Base-by-base conservation (phyloP, 2,113 vertebrate species). In the Lamprologus ornatipinnis region DNA sequence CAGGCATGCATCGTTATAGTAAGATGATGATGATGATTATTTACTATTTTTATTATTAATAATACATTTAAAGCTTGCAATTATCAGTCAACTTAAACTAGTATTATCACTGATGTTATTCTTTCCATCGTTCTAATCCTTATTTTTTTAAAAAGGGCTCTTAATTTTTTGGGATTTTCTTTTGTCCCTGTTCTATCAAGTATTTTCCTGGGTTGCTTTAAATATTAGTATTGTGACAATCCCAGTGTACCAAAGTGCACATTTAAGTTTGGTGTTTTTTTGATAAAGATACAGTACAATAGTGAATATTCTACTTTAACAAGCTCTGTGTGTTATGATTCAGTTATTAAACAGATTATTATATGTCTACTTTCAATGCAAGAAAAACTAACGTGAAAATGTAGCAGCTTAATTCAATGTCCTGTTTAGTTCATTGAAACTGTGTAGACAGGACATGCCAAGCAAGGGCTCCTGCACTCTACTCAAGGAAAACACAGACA, bases 401-500 rank as follows among this genome's bases (percentile, higher is more conserved):
- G 31, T 5, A 31, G 45, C 73, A 78, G 15, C 73, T n/a, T 42
- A 37, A 54, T 23, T 87, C 45, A 65, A 3, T 47, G 14, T 49
- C 7, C 3, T n/a, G 19, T 70, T 49, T 31, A 70, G 49, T 68
- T 54, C 9, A 57, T 6, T 57, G 21, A 14, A 42, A 80, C 3
- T 21, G 47, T 55, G 80, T 40, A 21, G 55, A 57, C n/a, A 15
- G 45, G 53, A 40, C 79, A 40, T 37, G 15, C n/a, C 33, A 23
- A 17, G 19, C 70, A 49, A 33, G 13, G 19, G 47, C 53, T 57
- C 26, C 31, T 55, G 65, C n/a, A 40, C 47, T 88, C 28, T 5
- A 19, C 70, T 84, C 83, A 35, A 63, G 54, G 37, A 88, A 91
- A 85, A 68, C 75, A 86, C 55, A 88, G 42, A 63, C 81, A 83